Evolutionary conservation across 2,797 vertebrate genomes (phyloP), one percentile per base, ranked within the genome.

Genomic region (Picus viridis): DNA sequence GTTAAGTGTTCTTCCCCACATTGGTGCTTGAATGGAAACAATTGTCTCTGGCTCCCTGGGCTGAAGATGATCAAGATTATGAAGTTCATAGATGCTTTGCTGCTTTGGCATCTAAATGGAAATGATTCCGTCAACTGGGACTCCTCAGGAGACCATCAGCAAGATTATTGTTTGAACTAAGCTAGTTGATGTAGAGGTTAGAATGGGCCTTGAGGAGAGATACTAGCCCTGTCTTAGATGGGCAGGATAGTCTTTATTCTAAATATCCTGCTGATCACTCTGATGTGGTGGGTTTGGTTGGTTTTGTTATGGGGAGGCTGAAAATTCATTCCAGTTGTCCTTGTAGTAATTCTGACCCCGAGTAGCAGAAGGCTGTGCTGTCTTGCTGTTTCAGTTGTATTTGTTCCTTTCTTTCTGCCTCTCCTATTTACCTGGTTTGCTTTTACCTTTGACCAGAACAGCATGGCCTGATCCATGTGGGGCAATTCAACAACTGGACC

Each of bases 41-140:
- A 76, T 90, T 30, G 53, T 70, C 73, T 86, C 49, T 49, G 61
- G 49, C 64, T 94, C 47, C 82, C 88, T 75, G 79, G 71, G 74
- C 67, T 89, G 93, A 92, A 77, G 87, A 62, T 89, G 79, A 84
- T 92, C 63, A 92, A 89, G 79, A 89, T 89, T 87, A 88, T 79
- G 76, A 91, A 79, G 89, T 62, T 71, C 80, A 62, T 63, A 67
- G 59, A 76, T 73, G 68, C 39, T 92, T 85, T 92, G 32, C 73
- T 90, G 67, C 61, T 90, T 88, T 75, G 77, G 45, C 23, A 73
- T 92, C 82, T 94, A 89, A 94, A 93, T 90, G 84, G 73, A 95
- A 95, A 96, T 83, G 45, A 93, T 34, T 81, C 76, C 39, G 27
- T 92, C 63, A 81, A 7, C 84, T 92, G 79, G n/a, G 57, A 62